Base-by-base conservation (phyloP, 2,113 vertebrate genomes). In the Chionodraco myersi region DNA sequence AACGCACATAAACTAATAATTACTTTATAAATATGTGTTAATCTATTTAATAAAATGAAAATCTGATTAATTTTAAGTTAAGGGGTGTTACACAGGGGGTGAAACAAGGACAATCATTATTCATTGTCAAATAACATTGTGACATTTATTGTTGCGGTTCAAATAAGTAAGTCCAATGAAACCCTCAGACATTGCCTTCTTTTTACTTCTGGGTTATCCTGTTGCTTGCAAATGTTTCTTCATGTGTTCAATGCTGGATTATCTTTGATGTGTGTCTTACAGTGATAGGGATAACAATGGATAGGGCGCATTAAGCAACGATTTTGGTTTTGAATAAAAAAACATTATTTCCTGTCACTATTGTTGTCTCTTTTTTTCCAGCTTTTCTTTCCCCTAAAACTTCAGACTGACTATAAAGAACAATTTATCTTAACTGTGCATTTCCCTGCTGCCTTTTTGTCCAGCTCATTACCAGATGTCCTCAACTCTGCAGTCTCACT, bases 391-490 rank as follows among this genome's bases (percentile, higher is more conserved):
- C 16, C 13, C 0, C 51, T 9, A 26, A 80, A 75, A 69, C 9
- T 36, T 44, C 51, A 47, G 12, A 63, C 16, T 18, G 52, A 34
- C 54, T 30, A 53, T 62, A 63, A 52, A 72, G 16, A 57, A 72
- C 44, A 47, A 47, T 80, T 52, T 26, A 16, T 30, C 18, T 73
- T 69, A 79, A 79, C 11, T 23, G 34, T 64, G 26, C 4, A 45
- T 60, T 54, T 67, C 64, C 34, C 36, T 10, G 34, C 53, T 26
- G 57, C 72, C 52, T 71, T 52, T 60, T 53, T 23, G 26, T 48
- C 70, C 77, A 67, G 34, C 59, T 83, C 61, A 48, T 53, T 49
- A 48, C 44, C 61, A 69, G 51, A 49, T 80, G 60, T 76, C 41
- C 59, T 51, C 79, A 58, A 53, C 45, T 58, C 74, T 15, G 51